Evolutionary conservation across 2,888 invertebrate genomes (phyloP).

Genomic region (Tetragonula carbonaria): DNA sequence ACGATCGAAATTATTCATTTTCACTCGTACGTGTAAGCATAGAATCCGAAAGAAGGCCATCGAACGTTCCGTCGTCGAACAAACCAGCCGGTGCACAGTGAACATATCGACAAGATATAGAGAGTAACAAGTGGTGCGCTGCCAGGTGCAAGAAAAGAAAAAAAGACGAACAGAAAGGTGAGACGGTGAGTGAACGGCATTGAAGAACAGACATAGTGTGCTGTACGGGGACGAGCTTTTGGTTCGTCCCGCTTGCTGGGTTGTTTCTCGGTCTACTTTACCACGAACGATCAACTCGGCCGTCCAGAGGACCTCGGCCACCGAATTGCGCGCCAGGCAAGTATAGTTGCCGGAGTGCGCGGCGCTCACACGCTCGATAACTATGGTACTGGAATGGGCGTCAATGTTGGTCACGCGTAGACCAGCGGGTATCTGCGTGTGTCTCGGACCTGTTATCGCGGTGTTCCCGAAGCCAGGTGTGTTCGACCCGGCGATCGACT

Average conservation of each 20-base stretch:
- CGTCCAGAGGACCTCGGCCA: slow-evolving; percentile 85
- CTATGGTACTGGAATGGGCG: slow-evolving; percentile 93
- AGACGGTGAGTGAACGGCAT: slow-evolving; percentile 31
- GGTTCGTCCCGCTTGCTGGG: slow-evolving; percentile 20
- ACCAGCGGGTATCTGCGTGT: slow-evolving; percentile 73
- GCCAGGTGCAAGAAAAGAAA: slow-evolving; percentile 58
- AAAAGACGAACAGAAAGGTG: slow-evolving; percentile 24
- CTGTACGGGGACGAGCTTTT: slow-evolving; percentile 21
- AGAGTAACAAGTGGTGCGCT: slow-evolving; percentile 58
- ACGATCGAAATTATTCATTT: background rate
- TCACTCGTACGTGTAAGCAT: too few species aligned
- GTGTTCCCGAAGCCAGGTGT: slow-evolving; percentile 65
- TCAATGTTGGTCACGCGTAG: slow-evolving; percentile 85
- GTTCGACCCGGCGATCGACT: slow-evolving; percentile 89
- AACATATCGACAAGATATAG: slow-evolving; percentile 39
- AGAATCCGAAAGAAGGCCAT: background rate
- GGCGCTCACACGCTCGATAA: slow-evolving; percentile 94
- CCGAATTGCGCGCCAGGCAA: slow-evolving; percentile 95
- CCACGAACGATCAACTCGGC: slow-evolving; percentile 85
- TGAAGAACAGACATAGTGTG: slow-evolving; percentile 26
- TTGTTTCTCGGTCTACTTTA: slow-evolving; percentile 75
- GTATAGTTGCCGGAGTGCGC: slow-evolving; percentile 95
- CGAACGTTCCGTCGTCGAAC: background rate
- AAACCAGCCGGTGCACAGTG: background rate
- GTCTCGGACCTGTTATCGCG: slow-evolving; percentile 66